A percentile compares a stretch with the other conserved stretches of the same genome.
Conservation (phyloP, 2,113 vertebrate species). For the Acanthisitta chloris region DNA sequence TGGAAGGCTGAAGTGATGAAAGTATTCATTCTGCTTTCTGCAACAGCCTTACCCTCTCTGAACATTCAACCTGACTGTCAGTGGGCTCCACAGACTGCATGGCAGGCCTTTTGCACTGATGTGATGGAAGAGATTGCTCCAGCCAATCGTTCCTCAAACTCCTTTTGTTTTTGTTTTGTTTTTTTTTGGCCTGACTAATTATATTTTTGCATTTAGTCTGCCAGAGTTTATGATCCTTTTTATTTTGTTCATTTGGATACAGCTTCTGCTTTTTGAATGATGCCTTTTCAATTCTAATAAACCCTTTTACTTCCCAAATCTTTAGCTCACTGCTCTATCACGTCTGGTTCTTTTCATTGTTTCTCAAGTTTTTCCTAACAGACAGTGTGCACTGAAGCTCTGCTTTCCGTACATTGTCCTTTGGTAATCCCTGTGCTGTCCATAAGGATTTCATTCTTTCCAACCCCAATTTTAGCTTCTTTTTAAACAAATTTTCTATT, state of each 20-base stretch:
- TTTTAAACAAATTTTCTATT: not conserved
- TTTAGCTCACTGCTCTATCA: not conserved
- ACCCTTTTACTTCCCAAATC: conserved; percentile 8
- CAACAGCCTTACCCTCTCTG: not conserved
- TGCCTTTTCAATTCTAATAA: conserved; percentile 41
- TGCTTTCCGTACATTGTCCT: not conserved
- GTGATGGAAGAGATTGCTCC: not conserved
- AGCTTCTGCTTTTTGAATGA: conserved; percentile 61
- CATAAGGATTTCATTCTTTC: not conserved
- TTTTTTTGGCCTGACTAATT: not conserved
- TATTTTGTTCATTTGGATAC: conserved; percentile 63
- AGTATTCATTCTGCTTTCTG: not conserved
- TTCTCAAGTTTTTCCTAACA: not conserved
- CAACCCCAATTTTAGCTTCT: not conserved
- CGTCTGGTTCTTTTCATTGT: not conserved
- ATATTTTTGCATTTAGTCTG: conserved; percentile 43
- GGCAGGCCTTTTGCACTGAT: not conserved
- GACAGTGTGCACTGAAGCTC: not conserved
- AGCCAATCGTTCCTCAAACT: conserved; percentile 12
- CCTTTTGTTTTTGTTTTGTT: not conserved
- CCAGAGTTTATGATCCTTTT: conserved; percentile 60
- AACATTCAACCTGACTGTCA: not conserved
- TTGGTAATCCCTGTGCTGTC: not conserved
- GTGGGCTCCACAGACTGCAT: not conserved
- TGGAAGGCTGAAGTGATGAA: not conserved